Conservation (phyloP, 2,113 vertebrate species). For the Pteruthius melanotis region DNA sequence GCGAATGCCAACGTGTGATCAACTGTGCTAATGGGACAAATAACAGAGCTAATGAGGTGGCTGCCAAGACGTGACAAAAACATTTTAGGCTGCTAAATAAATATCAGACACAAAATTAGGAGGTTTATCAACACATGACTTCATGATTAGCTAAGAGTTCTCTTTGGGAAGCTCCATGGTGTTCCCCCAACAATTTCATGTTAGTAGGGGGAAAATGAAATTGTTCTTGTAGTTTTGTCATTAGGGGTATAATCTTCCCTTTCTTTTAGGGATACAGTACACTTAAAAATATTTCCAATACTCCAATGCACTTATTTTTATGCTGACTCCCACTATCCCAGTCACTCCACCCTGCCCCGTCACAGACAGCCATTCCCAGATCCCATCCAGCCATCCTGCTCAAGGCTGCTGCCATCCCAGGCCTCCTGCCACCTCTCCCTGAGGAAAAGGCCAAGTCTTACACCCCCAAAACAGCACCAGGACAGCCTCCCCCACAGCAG, state of each 20-base stretch:
- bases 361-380: background rate
- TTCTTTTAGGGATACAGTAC: background rate
- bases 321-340: accelerated
- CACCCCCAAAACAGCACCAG: accelerated
- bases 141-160: background rate
- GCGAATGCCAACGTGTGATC: background rate
- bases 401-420: background rate
- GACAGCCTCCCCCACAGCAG: background rate
- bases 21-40: background rate
- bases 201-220: background rate
- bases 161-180: background rate
- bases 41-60: background rate
- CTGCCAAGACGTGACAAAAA: background rate
- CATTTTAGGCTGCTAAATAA: constrained; percentile 4
- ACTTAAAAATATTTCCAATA: background rate
- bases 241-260: background rate
- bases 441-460: accelerated
- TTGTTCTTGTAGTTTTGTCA: background rate
- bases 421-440: background rate
- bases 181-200: background rate
- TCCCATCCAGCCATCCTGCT: background rate
- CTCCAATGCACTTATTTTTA: background rate
- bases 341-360: background rate
- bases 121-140: background rate
- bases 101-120: background rate